These are phyloP conservation scores for Megalops cyprinoides DNA, from an alignment of 2,797 vertebrate species.

Conservation along the genomic window DNA sequence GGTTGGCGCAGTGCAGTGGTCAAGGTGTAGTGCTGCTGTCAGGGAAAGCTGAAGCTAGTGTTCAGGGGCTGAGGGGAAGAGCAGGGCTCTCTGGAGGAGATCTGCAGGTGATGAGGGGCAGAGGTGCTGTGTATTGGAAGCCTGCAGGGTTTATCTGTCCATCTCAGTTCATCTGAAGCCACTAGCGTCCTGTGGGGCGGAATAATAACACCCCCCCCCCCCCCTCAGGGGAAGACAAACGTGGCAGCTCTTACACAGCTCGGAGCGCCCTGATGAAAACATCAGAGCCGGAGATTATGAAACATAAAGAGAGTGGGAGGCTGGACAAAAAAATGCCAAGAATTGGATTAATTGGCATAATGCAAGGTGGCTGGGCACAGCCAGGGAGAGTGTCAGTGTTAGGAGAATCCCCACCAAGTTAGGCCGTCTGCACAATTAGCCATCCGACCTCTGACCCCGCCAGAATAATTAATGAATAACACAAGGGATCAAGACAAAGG, in stretches of 20 bases:
- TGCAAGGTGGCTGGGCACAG: constrained; percentile 94
- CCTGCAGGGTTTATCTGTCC: neutral
- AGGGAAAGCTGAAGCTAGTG: neutral
- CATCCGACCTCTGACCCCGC: constrained; percentile 94
- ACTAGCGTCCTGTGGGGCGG: neutral
- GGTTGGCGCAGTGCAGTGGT: too few relatives aligned
- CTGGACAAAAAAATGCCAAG: constrained; percentile 81
- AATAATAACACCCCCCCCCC: neutral
- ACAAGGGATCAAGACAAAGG: constrained; percentile 98
- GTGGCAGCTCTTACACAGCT: constrained; percentile 17
- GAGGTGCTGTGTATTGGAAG: neutral
- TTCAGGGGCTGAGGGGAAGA: neutral
- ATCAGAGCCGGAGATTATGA: constrained; percentile 54
- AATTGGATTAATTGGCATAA: constrained; percentile 98
- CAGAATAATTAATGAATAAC: constrained; percentile 99
- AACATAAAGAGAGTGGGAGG: constrained; percentile 67
- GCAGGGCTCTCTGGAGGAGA: neutral
- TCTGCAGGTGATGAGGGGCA: neutral
- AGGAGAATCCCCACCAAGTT: constrained; percentile 90
- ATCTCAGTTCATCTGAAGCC: neutral
- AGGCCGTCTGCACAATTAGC: constrained; percentile 95
- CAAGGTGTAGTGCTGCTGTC: too few relatives aligned
- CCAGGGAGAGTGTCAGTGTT: constrained; percentile 88
- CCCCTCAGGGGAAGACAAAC: constrained; percentile 11
- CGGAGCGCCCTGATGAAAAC: constrained; percentile 27